These are phyloP conservation scores for Junonia oenone DNA, from an alignment of 2,888 invertebrate species.

Conservation along the genomic window DNA sequence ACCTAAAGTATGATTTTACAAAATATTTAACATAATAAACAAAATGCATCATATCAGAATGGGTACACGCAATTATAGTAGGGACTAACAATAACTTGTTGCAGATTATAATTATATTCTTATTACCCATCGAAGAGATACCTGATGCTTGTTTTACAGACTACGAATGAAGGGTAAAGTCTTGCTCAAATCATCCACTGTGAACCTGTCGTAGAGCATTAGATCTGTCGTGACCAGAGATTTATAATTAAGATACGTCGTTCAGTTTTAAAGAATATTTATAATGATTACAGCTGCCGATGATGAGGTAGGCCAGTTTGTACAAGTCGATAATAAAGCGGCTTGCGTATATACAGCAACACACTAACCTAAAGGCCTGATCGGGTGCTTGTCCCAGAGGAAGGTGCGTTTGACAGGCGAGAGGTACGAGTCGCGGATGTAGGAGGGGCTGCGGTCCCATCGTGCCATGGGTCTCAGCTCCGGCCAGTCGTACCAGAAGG, in stretches of 20 bases:
- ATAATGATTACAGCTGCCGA: slow-evolving; percentile 30
- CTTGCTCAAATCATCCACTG: slow-evolving; percentile 70
- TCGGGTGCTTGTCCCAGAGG: slow-evolving; percentile 94
- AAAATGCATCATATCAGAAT: background rate
- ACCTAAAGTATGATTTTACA: background rate
- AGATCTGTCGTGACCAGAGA: slow-evolving; percentile 65
- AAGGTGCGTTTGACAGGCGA: slow-evolving; percentile 94
- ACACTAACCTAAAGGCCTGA: slow-evolving; percentile 93
- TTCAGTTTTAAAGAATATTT: slow-evolving; percentile 11
- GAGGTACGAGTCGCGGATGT: slow-evolving; percentile 92
- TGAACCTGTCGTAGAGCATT: slow-evolving; percentile 69
- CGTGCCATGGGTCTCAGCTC: slow-evolving; percentile 87
- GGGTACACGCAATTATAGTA: background rate
- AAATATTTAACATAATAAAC: background rate
- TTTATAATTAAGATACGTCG: slow-evolving; percentile 29
- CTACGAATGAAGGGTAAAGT: slow-evolving; percentile 73
- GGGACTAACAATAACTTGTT: background rate
- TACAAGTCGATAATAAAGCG: slow-evolving; percentile 54
- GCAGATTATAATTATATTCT: slow-evolving; percentile 10
- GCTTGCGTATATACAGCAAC: slow-evolving; percentile 59
- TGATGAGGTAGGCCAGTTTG: slow-evolving; percentile 50
- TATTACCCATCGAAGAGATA: slow-evolving; percentile 40
- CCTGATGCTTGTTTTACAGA: slow-evolving; percentile 64
- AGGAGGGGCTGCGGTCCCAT: slow-evolving; percentile 86
- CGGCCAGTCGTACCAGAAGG: slow-evolving; percentile 93